Percentiles rank a stretch among this genome's conserved stretches.
Conservation (phyloP, 1,140 invertebrate species). For the Drosophila lini region DNA sequence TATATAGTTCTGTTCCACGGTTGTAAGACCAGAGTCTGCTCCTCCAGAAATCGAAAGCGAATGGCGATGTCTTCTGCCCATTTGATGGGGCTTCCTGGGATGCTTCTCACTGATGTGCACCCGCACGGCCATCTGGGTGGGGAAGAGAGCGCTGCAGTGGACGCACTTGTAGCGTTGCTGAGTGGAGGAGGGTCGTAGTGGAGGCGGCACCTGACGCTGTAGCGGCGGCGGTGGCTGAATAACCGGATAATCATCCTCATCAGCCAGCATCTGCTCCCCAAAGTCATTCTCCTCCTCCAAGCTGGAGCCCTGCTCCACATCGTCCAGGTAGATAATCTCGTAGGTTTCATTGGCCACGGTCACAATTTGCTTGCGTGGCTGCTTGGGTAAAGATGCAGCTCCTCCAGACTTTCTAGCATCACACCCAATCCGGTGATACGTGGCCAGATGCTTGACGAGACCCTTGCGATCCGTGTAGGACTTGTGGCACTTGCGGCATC, state of each 20-base stretch:
- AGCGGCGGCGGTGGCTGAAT: neutral
- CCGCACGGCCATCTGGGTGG: conserved; percentile 57
- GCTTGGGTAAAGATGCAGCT: conserved; percentile 1
- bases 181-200: neutral
- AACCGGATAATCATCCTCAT: conserved; percentile 59
- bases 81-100: conserved; percentile 27
- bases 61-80: neutral
- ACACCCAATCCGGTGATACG: conserved; percentile 64
- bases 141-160: conserved; percentile 66
- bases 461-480: conserved; percentile 79
- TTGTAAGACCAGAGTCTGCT: conserved; percentile 1
- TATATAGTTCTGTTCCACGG: conserved; percentile 74
- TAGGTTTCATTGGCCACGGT: conserved; percentile 70
- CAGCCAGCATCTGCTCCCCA: conserved; percentile 70
- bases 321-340: conserved; percentile 77
- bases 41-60: neutral
- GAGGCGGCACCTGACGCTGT: neutral
- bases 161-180: conserved; percentile 65
- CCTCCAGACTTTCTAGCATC: conserved; percentile 29
- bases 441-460: conserved; percentile 74
- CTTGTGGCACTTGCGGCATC: conserved; percentile 74
- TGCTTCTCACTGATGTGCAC: conserved; percentile 65
- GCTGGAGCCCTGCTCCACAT: conserved; percentile 38
- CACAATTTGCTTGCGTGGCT: conserved; percentile 66
- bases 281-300: conserved; percentile 70